Evolutionary conservation across 2,888 invertebrate genomes (phyloP).

Genomic region (Nymphalis polychloros): DNA sequence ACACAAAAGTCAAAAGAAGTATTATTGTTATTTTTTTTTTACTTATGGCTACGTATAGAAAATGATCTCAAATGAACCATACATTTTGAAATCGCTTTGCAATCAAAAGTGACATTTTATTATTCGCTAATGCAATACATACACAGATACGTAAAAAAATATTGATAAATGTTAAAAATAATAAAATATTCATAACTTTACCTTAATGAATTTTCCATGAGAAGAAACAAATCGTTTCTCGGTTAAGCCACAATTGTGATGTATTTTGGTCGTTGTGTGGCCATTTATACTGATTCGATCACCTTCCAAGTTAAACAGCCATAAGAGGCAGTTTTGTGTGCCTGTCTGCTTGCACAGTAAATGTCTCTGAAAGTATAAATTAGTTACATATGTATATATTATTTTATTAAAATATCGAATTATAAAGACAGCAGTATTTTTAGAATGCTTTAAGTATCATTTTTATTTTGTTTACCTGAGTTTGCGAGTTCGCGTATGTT

Average conservation of each 20-base stretch:
- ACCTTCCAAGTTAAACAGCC: slow-evolving; percentile 45
- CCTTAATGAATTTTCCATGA: slow-evolving; percentile 34
- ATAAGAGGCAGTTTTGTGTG: slow-evolving; percentile 50
- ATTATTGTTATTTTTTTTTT: too few relatives aligned
- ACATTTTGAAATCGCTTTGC: slow-evolving; percentile 25
- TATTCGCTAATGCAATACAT: slow-evolving; percentile 23
- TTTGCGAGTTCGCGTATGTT: slow-evolving; percentile 19
- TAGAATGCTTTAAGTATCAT: too few relatives aligned
- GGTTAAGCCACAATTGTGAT: slow-evolving; percentile 51
- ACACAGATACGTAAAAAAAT: neutral
- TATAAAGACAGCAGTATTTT: too few relatives aligned
- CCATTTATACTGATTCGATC: slow-evolving; percentile 36
- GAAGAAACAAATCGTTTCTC: slow-evolving; percentile 42
- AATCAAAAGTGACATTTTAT: neutral
- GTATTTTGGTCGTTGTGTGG: slow-evolving; percentile 38
- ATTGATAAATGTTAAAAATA: neutral
- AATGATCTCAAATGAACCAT: too few relatives aligned
- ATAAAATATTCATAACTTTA: slow-evolving; percentile 31
- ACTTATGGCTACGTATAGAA: too few relatives aligned
- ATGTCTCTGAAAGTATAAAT: slow-evolving; percentile 47
- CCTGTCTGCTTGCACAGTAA: slow-evolving; percentile 54
- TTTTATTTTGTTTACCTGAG: slow-evolving; percentile 32
- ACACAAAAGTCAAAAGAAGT: too few relatives aligned
- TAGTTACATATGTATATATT: neutral
- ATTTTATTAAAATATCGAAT: neutral